A percentile compares a stretch with the other conserved stretches of the same genome.
Conservation (phyloP, 2,113 vertebrate species). For the Rhinogobius similis region DNA sequence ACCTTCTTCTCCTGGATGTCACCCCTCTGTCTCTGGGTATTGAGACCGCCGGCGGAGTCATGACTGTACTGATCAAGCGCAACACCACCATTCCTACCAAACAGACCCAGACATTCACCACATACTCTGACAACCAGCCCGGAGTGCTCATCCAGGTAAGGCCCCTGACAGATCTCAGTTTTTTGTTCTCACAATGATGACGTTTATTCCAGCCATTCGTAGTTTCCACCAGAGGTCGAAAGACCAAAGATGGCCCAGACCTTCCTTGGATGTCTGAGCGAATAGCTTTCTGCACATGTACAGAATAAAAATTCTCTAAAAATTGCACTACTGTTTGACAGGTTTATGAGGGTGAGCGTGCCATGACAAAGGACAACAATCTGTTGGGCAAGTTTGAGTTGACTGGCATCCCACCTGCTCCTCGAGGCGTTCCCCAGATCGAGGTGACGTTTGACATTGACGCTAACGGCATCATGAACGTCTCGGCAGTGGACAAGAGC, state of each 20-base stretch:
- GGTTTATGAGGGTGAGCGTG: conserved; percentile 80
- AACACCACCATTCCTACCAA: conserved; percentile 84
- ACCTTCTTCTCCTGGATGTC: conserved; percentile 80
- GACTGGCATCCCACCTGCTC: conserved; percentile 80
- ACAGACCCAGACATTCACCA: conserved; percentile 83
- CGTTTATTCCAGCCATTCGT: conserved; percentile 75
- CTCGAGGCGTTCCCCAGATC: conserved; percentile 81
- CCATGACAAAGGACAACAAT: conserved; percentile 84
- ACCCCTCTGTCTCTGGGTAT: conserved; percentile 81
- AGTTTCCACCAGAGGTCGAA: conserved; percentile 67
- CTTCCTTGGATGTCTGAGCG: conserved; percentile 68
- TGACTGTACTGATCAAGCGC: conserved; percentile 82
- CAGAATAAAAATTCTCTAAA: fast-evolving
- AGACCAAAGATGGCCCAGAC: conserved; percentile 44
- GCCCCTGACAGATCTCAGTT: neutral
- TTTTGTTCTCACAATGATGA: conserved; percentile 72
- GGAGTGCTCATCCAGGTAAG: conserved; percentile 79
- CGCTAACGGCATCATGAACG: conserved; percentile 83
- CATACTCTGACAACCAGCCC: conserved; percentile 80
- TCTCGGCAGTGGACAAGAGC: conserved; percentile 82
- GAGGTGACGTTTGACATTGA: conserved; percentile 84
- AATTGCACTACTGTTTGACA: conserved; percentile 39
- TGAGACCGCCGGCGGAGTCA: conserved; percentile 82
- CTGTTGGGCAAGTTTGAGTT: conserved; percentile 82
- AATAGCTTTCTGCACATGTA: neutral